A percentile compares a stretch with the other conserved stretches of the same genome.
Evolutionary conservation across 1,140 invertebrate species (phyloP).

Genomic region (Dreissena rostriformis): DNA sequence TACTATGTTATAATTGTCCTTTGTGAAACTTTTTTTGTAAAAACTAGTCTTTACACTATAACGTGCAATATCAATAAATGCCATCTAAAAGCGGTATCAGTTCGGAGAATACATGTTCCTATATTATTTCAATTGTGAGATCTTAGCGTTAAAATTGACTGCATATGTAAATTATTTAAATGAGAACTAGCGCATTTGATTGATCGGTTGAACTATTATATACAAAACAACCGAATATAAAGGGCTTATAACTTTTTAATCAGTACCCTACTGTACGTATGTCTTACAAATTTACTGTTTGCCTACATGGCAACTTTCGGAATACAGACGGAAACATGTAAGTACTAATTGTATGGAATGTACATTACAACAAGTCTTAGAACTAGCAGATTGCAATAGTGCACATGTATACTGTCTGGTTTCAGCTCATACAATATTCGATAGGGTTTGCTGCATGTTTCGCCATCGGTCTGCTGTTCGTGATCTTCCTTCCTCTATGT

Average conservation of each 20-base stretch:
- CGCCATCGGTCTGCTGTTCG: conserved; percentile 62
- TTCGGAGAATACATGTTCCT: too few species aligned
- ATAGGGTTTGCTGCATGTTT: conserved; percentile 67
- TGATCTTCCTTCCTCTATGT: conserved; percentile 62
- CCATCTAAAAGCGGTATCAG: too few species aligned
- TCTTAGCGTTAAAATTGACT: not conserved
- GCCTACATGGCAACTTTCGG: not conserved
- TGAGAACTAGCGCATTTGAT: not conserved
- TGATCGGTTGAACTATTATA: not conserved
- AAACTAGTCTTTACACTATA: too few species aligned
- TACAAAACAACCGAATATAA: not conserved
- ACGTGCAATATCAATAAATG: too few species aligned
- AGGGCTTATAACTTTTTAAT: not conserved
- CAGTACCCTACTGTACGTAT: not conserved
- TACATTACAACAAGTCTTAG: not conserved
- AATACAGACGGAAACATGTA: not conserved
- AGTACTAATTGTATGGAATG: not conserved
- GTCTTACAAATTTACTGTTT: not conserved
- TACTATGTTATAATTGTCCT: too few species aligned
- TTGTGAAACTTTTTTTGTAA: too few species aligned
- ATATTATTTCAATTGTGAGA: not conserved
- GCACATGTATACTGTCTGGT: not conserved
- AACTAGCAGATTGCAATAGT: not conserved
- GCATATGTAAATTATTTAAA: not conserved
- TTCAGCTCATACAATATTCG: conserved; percentile 63